A percentile compares a stretch with the other conserved stretches of the same genome.
These are phyloP conservation scores for Notocelia uddmanniana DNA, from an alignment of 2,888 invertebrate species.

Conservation along the genomic window DNA sequence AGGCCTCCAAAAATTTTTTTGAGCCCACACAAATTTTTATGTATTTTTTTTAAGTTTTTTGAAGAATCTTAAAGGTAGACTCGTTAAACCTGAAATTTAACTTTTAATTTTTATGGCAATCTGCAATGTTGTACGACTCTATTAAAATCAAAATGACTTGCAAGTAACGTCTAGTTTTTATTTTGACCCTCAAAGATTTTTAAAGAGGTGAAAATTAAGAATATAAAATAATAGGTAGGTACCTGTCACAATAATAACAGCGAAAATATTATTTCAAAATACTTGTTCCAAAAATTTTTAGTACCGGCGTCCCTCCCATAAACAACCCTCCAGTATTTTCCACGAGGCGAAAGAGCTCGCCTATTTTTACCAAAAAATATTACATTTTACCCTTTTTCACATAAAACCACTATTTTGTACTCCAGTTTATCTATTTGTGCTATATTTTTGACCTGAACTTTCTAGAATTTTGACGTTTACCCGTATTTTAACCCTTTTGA, in stretches of 20 bases:
- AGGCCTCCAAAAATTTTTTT: too few species aligned
- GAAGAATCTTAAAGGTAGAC: too few species aligned
- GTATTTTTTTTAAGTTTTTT: too few species aligned
- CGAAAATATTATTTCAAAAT: not conserved
- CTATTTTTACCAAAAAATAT: constrained; percentile 56
- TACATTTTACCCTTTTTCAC: constrained; percentile 55
- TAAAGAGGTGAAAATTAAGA: too few species aligned
- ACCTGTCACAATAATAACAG: not conserved
- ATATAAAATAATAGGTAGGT: too few species aligned
- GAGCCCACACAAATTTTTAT: too few species aligned
- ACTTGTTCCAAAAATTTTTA: constrained; percentile 26
- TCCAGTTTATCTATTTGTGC: constrained; percentile 54
- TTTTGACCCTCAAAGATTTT: too few species aligned
- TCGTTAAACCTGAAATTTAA: too few species aligned
- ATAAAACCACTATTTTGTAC: constrained; percentile 58
- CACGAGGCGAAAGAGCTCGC: constrained; percentile 53
- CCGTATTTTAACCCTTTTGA: constrained; percentile 38
- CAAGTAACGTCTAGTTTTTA: too few species aligned
- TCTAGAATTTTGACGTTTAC: constrained; percentile 50
- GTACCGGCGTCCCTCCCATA: constrained; percentile 45
- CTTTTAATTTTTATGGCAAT: too few species aligned
- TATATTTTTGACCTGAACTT: constrained; percentile 57
- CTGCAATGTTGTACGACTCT: too few species aligned
- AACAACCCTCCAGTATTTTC: constrained; percentile 57
- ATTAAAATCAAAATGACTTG: too few species aligned